Conservation (phyloP, 2,888 invertebrate genomes). For the Barypeithes pellucidus region DNA sequence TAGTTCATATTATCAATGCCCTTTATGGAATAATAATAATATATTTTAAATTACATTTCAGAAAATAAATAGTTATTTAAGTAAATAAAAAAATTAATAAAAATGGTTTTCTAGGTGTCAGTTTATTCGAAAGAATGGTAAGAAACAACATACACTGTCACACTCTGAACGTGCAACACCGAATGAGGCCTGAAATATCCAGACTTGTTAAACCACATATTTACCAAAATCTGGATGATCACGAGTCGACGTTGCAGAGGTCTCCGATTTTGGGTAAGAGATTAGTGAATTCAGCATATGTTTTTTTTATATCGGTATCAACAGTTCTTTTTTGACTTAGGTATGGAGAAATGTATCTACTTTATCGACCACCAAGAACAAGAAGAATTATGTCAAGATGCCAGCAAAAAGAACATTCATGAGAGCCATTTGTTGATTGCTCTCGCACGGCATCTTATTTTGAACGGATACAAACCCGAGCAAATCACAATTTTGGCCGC, state of each 20-base stretch:
- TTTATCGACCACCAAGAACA: constrained; percentile 43
- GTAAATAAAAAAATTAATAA: too few relatives aligned
- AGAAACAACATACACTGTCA: constrained; percentile 70
- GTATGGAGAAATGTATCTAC: constrained; percentile 36
- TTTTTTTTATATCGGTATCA: too few relatives aligned
- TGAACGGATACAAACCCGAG: constrained; percentile 74
- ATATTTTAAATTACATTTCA: too few relatives aligned
- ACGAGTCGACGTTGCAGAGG: constrained; percentile 63
- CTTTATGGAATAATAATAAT: too few relatives aligned
- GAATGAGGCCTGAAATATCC: constrained; percentile 82
- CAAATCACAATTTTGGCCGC: constrained; percentile 84
- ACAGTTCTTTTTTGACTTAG: constrained; percentile 12
- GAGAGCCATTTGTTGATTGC: constrained; percentile 79
- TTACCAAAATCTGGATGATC: constrained; percentile 78
- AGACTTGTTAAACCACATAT: constrained; percentile 77
- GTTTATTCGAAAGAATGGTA: constrained; percentile 87
- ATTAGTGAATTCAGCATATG: too few relatives aligned
- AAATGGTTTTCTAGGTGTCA: constrained; percentile 76
- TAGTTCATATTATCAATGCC: too few relatives aligned
- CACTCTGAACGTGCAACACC: constrained; percentile 77
- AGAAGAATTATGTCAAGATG: constrained; percentile 74
- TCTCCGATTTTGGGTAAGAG: constrained; percentile 30
- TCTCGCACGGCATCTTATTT: constrained; percentile 76
- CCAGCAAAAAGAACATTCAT: constrained; percentile 76
- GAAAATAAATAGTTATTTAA: too few relatives aligned